Conservation (phyloP, 1,140 invertebrate species). For the Cherax destructor region DNA sequence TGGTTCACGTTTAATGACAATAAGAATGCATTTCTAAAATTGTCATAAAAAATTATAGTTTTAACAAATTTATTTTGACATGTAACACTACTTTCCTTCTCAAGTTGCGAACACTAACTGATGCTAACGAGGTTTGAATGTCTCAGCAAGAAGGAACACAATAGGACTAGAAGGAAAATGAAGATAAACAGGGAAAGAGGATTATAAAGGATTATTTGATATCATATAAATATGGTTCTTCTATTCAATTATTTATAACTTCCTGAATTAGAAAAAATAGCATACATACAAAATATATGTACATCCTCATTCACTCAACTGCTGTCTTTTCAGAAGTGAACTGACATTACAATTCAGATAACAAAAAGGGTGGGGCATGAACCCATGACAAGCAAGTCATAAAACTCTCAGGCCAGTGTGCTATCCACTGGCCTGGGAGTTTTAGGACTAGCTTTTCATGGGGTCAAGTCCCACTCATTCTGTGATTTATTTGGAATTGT, state of each 20-base stretch:
- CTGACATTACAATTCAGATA: too few species aligned
- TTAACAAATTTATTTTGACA: background rate
- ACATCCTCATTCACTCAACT: too few species aligned
- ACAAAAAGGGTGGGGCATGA: too few species aligned
- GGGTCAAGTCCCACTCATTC: too few species aligned
- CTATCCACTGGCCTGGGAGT: too few species aligned
- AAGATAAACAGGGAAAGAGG: conserved; percentile 21
- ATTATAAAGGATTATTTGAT: background rate
- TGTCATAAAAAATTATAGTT: background rate
- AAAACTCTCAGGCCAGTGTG: too few species aligned
- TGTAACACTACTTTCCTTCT: background rate
- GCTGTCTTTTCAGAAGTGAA: too few species aligned
- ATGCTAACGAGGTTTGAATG: conserved; percentile 30
- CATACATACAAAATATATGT: too few species aligned
- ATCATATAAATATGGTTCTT: background rate
- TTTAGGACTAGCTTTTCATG: too few species aligned
- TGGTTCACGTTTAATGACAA: background rate
- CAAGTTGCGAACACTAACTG: background rate
- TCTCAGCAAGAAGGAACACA: background rate
- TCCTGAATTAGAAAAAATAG: background rate
- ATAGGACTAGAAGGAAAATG: background rate
- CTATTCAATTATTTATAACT: background rate
- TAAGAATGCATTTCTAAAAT: too few species aligned
- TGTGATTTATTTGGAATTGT: too few species aligned
- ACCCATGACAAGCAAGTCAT: too few species aligned